Conservation (phyloP, 2,797 vertebrate genomes). For the Crocidura indochinensis region DNA sequence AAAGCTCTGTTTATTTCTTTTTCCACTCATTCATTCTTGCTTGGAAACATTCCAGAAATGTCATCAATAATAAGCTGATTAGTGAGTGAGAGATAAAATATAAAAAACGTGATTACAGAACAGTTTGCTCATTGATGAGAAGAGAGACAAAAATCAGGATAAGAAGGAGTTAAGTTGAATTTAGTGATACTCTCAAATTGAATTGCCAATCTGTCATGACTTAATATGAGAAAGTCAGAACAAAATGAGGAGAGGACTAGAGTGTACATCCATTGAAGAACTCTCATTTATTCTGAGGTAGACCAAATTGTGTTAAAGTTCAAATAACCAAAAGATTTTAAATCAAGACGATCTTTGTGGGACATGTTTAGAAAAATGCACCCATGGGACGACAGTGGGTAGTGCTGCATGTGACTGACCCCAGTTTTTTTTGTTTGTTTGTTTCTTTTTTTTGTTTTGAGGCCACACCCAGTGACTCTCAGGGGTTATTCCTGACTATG, state of each 20-base stretch:
- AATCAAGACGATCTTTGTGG: not conserved
- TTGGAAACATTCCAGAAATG: slow-evolving; percentile 37
- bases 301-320: not conserved
- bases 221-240: not conserved
- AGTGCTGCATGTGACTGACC: too few relatives aligned
- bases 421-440: too few relatives aligned
- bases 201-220: not conserved
- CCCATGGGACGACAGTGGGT: too few relatives aligned
- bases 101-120: not conserved
- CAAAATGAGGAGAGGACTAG: not conserved
- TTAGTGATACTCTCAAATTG: not conserved
- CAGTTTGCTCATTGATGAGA: not conserved
- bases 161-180: not conserved
- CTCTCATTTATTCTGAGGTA: not conserved
- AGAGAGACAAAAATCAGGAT: not conserved
- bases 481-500: too few relatives aligned
- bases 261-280: not conserved
- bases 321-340: not conserved
- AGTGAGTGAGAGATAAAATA: not conserved
- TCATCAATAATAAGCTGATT: not conserved
- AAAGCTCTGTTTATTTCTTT: slow-evolving; percentile 9
- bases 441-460: too few relatives aligned
- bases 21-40: slow-evolving; percentile 15
- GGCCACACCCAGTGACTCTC: too few relatives aligned
- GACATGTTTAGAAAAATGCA: not conserved